Conservation (phyloP, 2,888 invertebrate genomes). For the Ormyrus pomaceus region DNA sequence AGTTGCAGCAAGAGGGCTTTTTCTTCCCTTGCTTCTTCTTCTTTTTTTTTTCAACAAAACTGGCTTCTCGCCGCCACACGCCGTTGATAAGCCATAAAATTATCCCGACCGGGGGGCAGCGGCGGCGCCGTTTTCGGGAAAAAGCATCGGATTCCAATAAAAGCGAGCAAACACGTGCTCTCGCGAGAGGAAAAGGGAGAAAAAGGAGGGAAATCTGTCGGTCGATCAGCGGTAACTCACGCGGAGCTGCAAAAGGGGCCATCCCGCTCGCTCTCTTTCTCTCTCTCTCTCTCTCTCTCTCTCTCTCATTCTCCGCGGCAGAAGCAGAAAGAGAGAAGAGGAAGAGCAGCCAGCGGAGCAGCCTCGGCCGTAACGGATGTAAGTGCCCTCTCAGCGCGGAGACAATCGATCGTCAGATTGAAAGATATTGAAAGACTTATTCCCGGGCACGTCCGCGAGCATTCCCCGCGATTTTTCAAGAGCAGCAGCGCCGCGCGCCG, state of each 20-base stretch:
- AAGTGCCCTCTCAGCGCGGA: conserved; percentile 27
- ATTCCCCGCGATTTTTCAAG: conserved; percentile 44
- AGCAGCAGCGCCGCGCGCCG: background rate
- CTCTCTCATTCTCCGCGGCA: too few species aligned
- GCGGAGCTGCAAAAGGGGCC: conserved; percentile 12
- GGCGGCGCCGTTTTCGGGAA: too few species aligned
- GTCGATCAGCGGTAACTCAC: conserved; percentile 36
- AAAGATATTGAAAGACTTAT: conserved; percentile 54
- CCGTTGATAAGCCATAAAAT: too few species aligned
- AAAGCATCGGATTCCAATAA: background rate
- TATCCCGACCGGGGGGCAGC: too few species aligned
- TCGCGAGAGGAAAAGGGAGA: background rate
- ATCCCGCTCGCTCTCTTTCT: background rate
- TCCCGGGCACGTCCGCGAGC: conserved; percentile 28
- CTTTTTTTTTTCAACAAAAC: too few species aligned
- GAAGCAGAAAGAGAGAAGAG: background rate
- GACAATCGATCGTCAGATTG: conserved; percentile 49
- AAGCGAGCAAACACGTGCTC: conserved; percentile 28
- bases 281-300: too few species aligned
- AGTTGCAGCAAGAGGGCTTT: too few species aligned
- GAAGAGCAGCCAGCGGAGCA: background rate
- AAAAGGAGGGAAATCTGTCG: background rate
- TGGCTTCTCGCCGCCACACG: too few species aligned
- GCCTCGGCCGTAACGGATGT: conserved; percentile 23
- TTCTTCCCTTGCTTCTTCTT: too few species aligned